Evolutionary conservation across 2,888 invertebrate species (phyloP).

Genomic region (Agrochola litura): DNA sequence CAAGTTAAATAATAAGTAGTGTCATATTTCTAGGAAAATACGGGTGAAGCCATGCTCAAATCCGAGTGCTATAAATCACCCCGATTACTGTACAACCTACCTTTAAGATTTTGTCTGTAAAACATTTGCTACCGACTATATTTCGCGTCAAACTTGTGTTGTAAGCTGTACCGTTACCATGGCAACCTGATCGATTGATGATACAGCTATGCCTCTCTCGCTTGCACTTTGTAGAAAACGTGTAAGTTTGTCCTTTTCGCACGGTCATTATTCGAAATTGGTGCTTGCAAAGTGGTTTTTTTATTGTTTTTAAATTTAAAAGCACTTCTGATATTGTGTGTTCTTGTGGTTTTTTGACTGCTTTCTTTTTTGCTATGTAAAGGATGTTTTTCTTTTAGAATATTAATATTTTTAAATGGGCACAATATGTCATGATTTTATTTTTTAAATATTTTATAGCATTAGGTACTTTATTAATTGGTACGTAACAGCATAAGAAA

Average conservation of each 20-base stretch:
- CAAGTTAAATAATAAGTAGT: conserved; percentile 18
- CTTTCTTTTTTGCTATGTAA: neutral
- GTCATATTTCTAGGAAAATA: conserved; percentile 45
- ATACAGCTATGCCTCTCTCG: conserved; percentile 66
- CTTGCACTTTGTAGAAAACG: conserved; percentile 48
- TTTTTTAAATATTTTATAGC: too few relatives aligned
- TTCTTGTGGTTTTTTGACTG: neutral
- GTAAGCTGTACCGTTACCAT: conserved; percentile 74
- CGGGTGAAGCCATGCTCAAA: conserved; percentile 38
- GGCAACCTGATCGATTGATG: conserved; percentile 84
- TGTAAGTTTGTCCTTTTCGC: conserved; percentile 60
- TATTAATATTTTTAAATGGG: neutral
- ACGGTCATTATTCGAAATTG: conserved; percentile 69
- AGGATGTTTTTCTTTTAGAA: neutral
- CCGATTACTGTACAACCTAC: conserved; percentile 40
- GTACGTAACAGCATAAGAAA: too few relatives aligned
- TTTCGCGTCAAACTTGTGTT: conserved; percentile 53
- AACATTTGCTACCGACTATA: conserved; percentile 31
- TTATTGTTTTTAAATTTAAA: conserved; percentile 61
- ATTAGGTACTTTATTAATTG: too few relatives aligned
- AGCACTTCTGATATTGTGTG: conserved; percentile 21
- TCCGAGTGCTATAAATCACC: conserved; percentile 50
- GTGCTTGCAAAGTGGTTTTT: conserved; percentile 52
- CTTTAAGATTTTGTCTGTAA: conserved; percentile 17
- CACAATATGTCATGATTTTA: too few relatives aligned